Evolutionary conservation across 2,888 invertebrate species (phyloP), one percentile per base, ranked within the genome.

Genomic region (Ormyrus nitidulus): DNA sequence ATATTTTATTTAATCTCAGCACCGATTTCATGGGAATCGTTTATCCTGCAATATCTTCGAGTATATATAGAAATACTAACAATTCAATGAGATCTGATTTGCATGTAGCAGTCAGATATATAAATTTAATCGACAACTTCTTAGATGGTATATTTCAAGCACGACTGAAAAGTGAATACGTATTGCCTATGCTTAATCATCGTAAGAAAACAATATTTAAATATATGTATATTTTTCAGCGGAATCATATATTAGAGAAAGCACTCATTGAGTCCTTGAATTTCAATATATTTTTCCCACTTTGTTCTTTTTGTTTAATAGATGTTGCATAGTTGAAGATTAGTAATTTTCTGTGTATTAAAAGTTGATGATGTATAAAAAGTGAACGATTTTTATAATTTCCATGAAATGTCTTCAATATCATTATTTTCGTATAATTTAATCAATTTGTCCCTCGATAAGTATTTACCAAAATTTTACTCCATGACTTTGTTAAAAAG

Each of bases 381-480:
- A 48, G 66, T 7, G 74, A 61, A 61, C 11, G 48, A n/a, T 19
- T 58, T 71, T 62, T 74, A 61, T 77, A 58, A 77, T 77, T 68
- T 70, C 13, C 19, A 64, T 66, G 44, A 34, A 79, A 70, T 64
- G n/a, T 11, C 65, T 70, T 19, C 65, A 79, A 64, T 19, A 19
- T 61, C 46, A 66, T 6, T 62, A 78, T 49, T 56, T 73, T 69
- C 44, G 5, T 53, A 61, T 73, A 61, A 11, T 48, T 10, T 70
- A 9, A 72, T 73, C n/a, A 48, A 64, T 79, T 65, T 7, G 48
- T 56, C 44, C 44, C n/a, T 34, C 48, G 56, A 58, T 54, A 70
- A 64, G 51, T 78, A 59, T 62, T 76, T 68, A 68, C 73, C 6
- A 10, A 68, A 49, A 76, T 80, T 80, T 80, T 80, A 80, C 53